phyloP scores from a whole-genome alignment of 2,113 vertebrate species.

The Trachemys scripta region DNA sequence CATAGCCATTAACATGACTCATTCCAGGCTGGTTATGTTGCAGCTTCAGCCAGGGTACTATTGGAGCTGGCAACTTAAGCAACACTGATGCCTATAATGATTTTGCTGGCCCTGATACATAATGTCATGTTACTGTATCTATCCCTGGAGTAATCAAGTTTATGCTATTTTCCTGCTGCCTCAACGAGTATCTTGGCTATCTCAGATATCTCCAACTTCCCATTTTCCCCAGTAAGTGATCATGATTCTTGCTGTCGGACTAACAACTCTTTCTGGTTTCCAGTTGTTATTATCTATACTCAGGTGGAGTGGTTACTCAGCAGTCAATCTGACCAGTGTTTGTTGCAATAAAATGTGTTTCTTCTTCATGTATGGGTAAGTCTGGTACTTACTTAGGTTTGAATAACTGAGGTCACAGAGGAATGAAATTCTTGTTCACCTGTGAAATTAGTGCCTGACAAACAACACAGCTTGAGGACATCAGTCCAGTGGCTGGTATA shows the following conservation, averaged over 20 bases:
- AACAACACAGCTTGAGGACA: background rate
- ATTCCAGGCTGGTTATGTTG: background rate
- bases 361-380: background rate
- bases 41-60: background rate
- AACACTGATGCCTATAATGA: background rate
- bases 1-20: background rate
- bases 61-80: background rate
- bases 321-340: background rate
- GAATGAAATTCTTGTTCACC: background rate
- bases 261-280: background rate
- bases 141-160: background rate
- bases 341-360: background rate
- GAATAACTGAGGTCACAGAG: background rate
- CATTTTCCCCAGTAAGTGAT: accelerated
- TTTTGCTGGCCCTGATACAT: background rate
- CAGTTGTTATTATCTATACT: background rate
- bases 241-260: background rate
- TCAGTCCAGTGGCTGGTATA: background rate
- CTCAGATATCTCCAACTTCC: background rate
- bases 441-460: background rate
- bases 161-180: background rate
- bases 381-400: background rate
- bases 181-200: background rate
- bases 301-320: background rate
- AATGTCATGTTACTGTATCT: background rate